Base-by-base conservation (phyloP, 23 tunicate genomes). In the Halocynthia roretzi region DNA sequence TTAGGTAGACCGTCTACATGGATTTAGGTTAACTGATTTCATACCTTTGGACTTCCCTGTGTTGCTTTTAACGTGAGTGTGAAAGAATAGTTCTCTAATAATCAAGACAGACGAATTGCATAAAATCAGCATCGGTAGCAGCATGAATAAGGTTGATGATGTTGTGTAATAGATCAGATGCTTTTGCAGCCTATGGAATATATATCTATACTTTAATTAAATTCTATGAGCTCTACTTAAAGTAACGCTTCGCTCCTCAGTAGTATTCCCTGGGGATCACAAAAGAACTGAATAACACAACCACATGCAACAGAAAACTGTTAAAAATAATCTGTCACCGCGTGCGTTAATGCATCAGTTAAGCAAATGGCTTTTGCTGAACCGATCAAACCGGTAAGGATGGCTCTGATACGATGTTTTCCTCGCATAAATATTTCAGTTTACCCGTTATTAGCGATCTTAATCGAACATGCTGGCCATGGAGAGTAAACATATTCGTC, bases 391-490 rank as follows among this genome's bases (percentile, higher is more conserved):
- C 44, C 44, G 44, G 44, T 31, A 31, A 31, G 44, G 44, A 31
- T n/a, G n/a, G n/a, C n/a, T n/a, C n/a, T n/a, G n/a, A n/a, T 31
- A 31, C 44, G 44, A 31, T 31, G 44, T 31, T 31, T 31, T 31
- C 44, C 44, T 31, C 44, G 4, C 44, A 31, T 31, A 31, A 31
- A 31, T 31, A 31, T 31, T 31, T 31, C 44, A 31, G 44, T 31
- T 19, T 40, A 83, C 86, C 86, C 86, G 61, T 63, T 31, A 15
- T 75, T 75, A 50, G 54, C 10, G 57, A 70, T 53, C 31, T 66
- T 79, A 53, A 83, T 83, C 12, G 86, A 83, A 71, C 86, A 83
- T 53, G 78, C 50, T 22, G 86, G 86, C 86, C 86, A 83, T n/a
- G 81, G 55, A 51, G 72, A 55, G 10, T 11, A 68, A 49, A 54